Evolutionary conservation across 2,888 invertebrate genomes (phyloP).

Genomic region (Synergus japonicus): DNA sequence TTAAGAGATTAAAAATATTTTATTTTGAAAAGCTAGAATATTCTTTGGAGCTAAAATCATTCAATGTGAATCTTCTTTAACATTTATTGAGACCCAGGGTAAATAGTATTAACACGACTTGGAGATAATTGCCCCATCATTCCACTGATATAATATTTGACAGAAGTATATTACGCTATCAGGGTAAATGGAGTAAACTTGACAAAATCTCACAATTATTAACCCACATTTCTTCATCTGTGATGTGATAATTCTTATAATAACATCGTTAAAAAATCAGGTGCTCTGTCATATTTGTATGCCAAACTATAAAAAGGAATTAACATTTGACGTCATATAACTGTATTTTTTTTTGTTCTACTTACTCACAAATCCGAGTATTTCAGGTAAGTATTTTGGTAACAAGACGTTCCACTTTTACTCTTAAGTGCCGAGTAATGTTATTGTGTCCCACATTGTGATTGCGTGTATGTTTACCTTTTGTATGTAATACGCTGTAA

Average conservation of each 20-base stretch:
- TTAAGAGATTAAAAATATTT: no score
- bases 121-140: background rate
- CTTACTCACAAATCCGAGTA: background rate
- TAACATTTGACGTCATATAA: background rate
- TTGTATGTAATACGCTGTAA: background rate
- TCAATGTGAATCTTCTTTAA: background rate
- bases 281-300: constrained; percentile 2
- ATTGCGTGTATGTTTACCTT: constrained; percentile 2
- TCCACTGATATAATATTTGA: background rate
- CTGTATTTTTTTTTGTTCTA: background rate
- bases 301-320: background rate
- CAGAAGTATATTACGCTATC: constrained; percentile 2
- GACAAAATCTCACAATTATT: constrained; percentile 7
- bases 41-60: background rate
- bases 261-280: constrained; percentile 3
- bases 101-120: background rate
- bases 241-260: constrained; percentile 7
- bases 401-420: background rate
- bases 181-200: constrained; percentile 1
- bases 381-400: constrained; percentile 3
- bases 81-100: background rate
- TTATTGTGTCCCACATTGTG: constrained; percentile 7
- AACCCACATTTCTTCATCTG: constrained; percentile 1
- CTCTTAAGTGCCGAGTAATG: background rate
- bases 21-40: background rate